These are phyloP conservation scores for Drosophila ercepeae DNA, from an alignment of 1,140 invertebrate genomes.

Conservation along the genomic window DNA sequence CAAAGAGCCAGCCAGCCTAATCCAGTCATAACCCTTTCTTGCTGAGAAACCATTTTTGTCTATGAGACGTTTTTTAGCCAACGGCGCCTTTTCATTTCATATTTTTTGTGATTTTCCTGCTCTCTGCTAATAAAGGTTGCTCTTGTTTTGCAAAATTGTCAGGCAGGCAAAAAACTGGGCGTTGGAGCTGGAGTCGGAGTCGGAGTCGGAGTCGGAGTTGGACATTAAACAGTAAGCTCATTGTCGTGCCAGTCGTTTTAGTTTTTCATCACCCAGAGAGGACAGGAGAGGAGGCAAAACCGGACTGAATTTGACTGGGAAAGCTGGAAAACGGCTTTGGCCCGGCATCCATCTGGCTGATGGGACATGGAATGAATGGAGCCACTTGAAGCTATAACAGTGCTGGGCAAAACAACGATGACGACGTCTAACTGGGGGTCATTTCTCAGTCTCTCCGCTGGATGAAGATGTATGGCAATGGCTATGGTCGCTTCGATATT, in stretches of 20 bases:
- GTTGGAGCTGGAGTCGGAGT: slow-evolving; percentile 29
- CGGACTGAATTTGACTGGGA: slow-evolving; percentile 25
- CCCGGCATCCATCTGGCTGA: neutral
- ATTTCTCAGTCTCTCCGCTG: slow-evolving; percentile 50
- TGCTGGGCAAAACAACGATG: slow-evolving; percentile 45
- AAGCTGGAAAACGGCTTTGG: slow-evolving; percentile 3
- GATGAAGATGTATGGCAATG: slow-evolving; percentile 67
- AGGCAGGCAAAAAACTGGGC: slow-evolving; percentile 29
- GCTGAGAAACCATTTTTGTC: slow-evolving; percentile 38
- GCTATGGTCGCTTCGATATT: slow-evolving; percentile 43
- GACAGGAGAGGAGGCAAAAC: neutral
- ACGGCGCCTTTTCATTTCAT: slow-evolving; percentile 34
- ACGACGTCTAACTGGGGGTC: slow-evolving; percentile 61
- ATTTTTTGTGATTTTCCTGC: slow-evolving; percentile 15
- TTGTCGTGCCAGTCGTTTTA: slow-evolving; percentile 73
- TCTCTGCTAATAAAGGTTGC: slow-evolving; percentile 73
- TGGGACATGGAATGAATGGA: slow-evolving; percentile 52
- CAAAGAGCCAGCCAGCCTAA: slow-evolving; percentile 32
- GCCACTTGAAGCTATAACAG: slow-evolving; percentile 74
- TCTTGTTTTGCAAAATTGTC: slow-evolving; percentile 64
- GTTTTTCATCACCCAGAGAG: slow-evolving; percentile 57
- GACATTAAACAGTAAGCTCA: slow-evolving; percentile 77
- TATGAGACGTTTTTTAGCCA: slow-evolving; percentile 61
- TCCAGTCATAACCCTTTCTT: slow-evolving; percentile 36
- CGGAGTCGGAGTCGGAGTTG: slow-evolving; percentile 31